phyloP scores from a whole-genome alignment of 2,888 invertebrate genomes.

The Opisthograptis luteolata region DNA sequence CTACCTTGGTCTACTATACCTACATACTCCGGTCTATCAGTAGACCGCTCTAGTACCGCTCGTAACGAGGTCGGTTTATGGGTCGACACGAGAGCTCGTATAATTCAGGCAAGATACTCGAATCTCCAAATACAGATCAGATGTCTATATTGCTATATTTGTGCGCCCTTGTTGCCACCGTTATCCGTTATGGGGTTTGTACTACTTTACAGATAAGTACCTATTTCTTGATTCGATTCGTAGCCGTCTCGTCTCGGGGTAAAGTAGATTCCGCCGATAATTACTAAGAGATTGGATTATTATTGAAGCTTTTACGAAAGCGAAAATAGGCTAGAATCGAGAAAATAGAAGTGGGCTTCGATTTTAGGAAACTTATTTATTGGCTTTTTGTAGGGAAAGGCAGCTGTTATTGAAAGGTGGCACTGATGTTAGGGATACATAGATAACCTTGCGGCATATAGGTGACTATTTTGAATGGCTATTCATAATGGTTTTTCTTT shows the following conservation, averaged over 20 bases:
- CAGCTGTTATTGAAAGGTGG: too few species aligned
- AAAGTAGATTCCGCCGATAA: conserved; percentile 33
- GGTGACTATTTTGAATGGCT: not conserved
- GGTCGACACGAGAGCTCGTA: conserved; percentile 39
- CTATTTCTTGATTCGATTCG: conserved; percentile 2
- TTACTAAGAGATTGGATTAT: conserved; percentile 34
- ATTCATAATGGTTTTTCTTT: too few species aligned
- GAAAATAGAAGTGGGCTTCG: conserved; percentile 13
- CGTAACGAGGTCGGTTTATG: conserved; percentile 36
- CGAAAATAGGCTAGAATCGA: too few species aligned
- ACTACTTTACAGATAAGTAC: conserved; percentile 27
- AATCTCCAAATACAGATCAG: conserved; percentile 52
- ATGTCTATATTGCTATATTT: conserved; percentile 52
- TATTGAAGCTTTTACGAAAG: conserved; percentile 15
- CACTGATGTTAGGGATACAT: conserved; percentile 6
- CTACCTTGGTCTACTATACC: not conserved
- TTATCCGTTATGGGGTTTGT: too few species aligned
- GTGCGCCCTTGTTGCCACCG: conserved; percentile 44
- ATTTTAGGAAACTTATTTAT: conserved; percentile 14
- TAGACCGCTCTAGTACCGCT: conserved; percentile 12
- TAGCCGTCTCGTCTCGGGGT: conserved; percentile 25
- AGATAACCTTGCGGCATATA: conserved; percentile 9
- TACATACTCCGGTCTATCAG: not conserved
- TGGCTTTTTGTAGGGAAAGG: conserved; percentile 1
- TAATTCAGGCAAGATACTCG: conserved; percentile 41